Conservation (phyloP, 1,140 invertebrate species). For the Leguminivora glycinivorella region DNA sequence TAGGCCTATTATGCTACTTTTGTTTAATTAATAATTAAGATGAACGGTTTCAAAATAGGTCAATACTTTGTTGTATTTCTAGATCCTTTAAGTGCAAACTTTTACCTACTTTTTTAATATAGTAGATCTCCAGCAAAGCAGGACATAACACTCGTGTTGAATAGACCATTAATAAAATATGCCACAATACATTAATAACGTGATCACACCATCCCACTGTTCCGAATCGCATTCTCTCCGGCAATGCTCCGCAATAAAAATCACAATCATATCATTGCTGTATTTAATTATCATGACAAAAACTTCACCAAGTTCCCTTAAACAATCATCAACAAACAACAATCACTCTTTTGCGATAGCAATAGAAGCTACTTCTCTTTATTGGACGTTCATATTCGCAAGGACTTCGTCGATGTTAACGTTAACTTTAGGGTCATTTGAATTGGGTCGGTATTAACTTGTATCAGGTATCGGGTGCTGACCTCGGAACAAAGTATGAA, state of each 20-base stretch:
- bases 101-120: not conserved
- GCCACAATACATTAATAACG: conserved; percentile 19
- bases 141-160: conserved; percentile 11
- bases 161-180: conserved; percentile 18
- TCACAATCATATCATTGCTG: conserved; percentile 50
- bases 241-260: conserved; percentile 52
- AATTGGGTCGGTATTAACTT: conserved; percentile 39
- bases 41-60: too few relatives aligned
- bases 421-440: conserved; percentile 29
- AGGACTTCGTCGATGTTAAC: conserved; percentile 26
- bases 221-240: conserved; percentile 52
- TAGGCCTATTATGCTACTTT: too few relatives aligned
- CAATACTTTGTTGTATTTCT: too few relatives aligned
- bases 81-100: too few relatives aligned
- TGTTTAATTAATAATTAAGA: too few relatives aligned
- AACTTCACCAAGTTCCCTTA: conserved; percentile 33
- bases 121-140: not conserved
- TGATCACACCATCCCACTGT: conserved; percentile 35
- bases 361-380: conserved; percentile 25
- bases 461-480: conserved; percentile 49
- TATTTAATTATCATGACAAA: conserved; percentile 40
- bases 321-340: conserved; percentile 9
- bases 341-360: not conserved
- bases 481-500: conserved; percentile 57
- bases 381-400: conserved; percentile 23